Evolutionary conservation across 2,888 invertebrate genomes (phyloP), one percentile per base, ranked within the genome.

Genomic region (Acrobasis repandana): DNA sequence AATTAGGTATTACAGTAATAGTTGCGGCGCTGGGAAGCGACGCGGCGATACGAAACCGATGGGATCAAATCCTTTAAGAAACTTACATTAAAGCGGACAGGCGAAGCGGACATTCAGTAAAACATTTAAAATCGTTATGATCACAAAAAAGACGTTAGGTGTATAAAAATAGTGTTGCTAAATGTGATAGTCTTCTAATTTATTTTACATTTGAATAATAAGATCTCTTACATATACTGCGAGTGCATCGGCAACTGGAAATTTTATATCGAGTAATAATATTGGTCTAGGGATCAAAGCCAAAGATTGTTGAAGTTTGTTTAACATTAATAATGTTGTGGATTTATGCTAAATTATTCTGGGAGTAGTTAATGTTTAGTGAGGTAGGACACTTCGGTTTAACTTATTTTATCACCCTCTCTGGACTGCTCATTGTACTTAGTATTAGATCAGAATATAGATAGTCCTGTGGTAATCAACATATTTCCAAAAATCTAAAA

Each of bases 271-370:
- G 85, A 82, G 75, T 82, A 80, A 80, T 83, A 83, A 85, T 94
- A 95, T 95, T 95, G 95, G 95, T 95, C 94, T 94, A 94, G 95
- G 95, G 95, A 95, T 94, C 95, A 95, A 95, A 94, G 94, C 95
- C 95, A 95, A 95, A 95, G 95, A 95, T 95, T 94, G 94, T 95
- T 95, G 93, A 94, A 86, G 85, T 90, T 90, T 92, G 88, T 90
- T 92, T 90, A 83, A 90, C 91, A 87, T 86, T 90, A 86, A 86
- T 87, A 80, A 89, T 90, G 90, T 91, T 91, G 90, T 88, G 88
- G 88, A 88, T 88, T 86, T 88, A 88, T 86, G 85, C 86, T 88
- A 89, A 90, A 91, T 89, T 91, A 89, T 89, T 90, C 85, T 86
- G 89, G 85, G 83, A 84, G 81, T 90, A 88, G 86, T 83, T 85